Percentiles rank a stretch among this genome's conserved stretches.
These are phyloP conservation scores for Cercopithecus mitis DNA, from an alignment of 2,797 vertebrate genomes.

Conservation along the genomic window DNA sequence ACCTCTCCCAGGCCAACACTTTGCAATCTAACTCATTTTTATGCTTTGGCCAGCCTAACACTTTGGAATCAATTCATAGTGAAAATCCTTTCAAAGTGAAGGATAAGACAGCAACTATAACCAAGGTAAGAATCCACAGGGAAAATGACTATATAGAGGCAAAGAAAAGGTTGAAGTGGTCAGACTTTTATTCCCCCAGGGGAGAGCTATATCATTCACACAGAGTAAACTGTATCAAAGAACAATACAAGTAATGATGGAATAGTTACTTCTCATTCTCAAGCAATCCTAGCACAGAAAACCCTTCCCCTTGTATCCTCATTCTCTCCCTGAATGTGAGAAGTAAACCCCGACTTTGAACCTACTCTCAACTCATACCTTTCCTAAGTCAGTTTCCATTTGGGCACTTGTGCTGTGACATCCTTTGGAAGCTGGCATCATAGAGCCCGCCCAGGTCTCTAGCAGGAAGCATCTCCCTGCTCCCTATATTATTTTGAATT, in stretches of 20 bases:
- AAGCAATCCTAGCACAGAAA: neutral
- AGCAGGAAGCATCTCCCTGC: neutral
- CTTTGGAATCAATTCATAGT: neutral
- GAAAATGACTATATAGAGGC: conserved; percentile 66
- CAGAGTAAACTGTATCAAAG: neutral
- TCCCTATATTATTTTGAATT: neutral
- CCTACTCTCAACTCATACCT: neutral
- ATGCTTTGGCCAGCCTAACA: neutral
- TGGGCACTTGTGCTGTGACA: neutral
- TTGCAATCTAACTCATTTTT: neutral
- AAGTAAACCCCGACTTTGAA: neutral
- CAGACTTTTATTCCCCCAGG: conserved; percentile 4
- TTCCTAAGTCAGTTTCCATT: neutral
- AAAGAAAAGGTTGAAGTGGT: conserved; percentile 38
- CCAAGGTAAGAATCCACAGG: conserved; percentile 64
- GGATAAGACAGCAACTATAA: conserved; percentile 35
- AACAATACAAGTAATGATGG: neutral
- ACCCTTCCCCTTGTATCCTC: neutral
- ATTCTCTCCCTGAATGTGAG: neutral
- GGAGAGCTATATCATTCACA: conserved; percentile 22
- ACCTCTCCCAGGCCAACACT: neutral
- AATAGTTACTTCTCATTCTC: neutral
- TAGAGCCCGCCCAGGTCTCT: neutral
- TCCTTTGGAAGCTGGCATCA: neutral
- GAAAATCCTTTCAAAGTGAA: conserved; percentile 26